These are phyloP conservation scores for Dolichoris vasculosae DNA, from an alignment of 1,140 invertebrate species.

Conservation along the genomic window DNA sequence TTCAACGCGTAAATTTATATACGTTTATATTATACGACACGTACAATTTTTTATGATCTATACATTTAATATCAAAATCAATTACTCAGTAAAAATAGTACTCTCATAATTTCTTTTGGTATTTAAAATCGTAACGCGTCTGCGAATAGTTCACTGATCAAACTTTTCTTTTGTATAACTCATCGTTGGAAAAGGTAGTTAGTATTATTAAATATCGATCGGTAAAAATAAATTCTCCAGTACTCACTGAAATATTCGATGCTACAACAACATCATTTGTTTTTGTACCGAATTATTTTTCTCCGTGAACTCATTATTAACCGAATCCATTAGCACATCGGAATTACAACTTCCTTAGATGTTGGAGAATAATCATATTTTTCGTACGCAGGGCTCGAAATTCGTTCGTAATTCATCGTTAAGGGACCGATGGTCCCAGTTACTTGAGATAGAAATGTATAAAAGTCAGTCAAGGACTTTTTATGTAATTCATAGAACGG, in stretches of 20 bases:
- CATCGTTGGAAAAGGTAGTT: not conserved
- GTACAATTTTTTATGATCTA: not conserved
- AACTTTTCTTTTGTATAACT: not conserved
- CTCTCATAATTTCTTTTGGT: not conserved
- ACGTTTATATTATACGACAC: not conserved
- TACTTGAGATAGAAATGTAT: slow-evolving; percentile 11
- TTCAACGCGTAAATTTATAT: not conserved
- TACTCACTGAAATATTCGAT: not conserved
- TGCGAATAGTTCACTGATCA: not conserved
- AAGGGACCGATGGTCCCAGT: not conserved
- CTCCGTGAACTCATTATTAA: not conserved
- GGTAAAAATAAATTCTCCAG: not conserved
- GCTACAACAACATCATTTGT: not conserved
- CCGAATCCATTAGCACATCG: no score
- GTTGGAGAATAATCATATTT: not conserved
- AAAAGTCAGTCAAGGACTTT: slow-evolving; percentile 4
- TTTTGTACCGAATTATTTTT: not conserved
- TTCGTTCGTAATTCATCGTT: not conserved
- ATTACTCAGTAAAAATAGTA: not conserved
- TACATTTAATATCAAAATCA: not conserved
- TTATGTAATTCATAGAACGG: slow-evolving; percentile 16
- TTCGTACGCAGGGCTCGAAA: not conserved
- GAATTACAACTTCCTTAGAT: not conserved
- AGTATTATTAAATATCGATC: not conserved
- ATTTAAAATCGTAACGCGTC: not conserved